phyloP scores from a whole-genome alignment of 2,888 invertebrate genomes.

The Tenthredo amoena region DNA sequence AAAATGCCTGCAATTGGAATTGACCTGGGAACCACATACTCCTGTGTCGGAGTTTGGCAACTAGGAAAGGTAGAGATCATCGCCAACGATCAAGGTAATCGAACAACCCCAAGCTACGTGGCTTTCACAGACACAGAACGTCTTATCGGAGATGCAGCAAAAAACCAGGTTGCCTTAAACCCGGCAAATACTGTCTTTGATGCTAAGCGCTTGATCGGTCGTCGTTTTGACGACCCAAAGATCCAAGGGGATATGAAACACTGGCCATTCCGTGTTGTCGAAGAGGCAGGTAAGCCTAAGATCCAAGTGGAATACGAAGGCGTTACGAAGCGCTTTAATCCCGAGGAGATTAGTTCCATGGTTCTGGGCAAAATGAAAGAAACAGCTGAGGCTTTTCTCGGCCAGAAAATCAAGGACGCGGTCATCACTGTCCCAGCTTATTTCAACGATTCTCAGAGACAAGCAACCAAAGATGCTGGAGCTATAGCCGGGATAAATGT shows the following conservation, averaged over 20 bases:
- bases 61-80: constrained; percentile 91
- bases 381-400: constrained; percentile 93
- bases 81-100: constrained; percentile 93
- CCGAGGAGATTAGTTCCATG: constrained; percentile 96
- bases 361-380: constrained; percentile 96
- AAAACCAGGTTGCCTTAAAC: constrained; percentile 92
- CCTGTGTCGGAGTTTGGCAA: constrained; percentile 92
- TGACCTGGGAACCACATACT: constrained; percentile 93
- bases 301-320: constrained; percentile 93
- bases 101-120: constrained; percentile 93
- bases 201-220: constrained; percentile 95
- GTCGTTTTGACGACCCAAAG: constrained; percentile 91
- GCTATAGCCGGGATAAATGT: constrained; percentile 94
- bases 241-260: constrained; percentile 96
- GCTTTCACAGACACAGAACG: constrained; percentile 92
- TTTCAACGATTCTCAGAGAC: constrained; percentile 94
- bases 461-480: constrained; percentile 96
- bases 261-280: constrained; percentile 95
- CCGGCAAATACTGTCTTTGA: constrained; percentile 91
- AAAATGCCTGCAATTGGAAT: constrained; percentile 85
- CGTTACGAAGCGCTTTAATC: constrained; percentile 92
- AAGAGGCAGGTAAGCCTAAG: constrained; percentile 89
- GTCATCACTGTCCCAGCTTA: constrained; percentile 95
- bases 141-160: constrained; percentile 93
- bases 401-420: constrained; percentile 90